Evolutionary conservation across 2,888 invertebrate species (phyloP).

Genomic region (Tuberolachnus salignus): DNA sequence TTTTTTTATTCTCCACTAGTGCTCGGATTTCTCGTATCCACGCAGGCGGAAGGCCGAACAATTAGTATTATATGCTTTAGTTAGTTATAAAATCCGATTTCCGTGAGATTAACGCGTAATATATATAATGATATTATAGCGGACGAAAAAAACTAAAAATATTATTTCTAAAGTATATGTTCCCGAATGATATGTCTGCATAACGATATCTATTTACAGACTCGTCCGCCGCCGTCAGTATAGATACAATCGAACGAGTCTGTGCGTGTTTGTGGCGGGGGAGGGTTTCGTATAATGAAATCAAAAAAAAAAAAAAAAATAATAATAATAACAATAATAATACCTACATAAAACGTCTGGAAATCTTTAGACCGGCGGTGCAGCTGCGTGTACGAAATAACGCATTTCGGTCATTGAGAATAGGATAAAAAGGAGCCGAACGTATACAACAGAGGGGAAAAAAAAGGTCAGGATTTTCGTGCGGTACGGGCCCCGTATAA

Average conservation of each 20-base stretch:
- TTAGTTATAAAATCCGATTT: conserved; percentile 19
- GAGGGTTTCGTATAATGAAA: conserved; percentile 7
- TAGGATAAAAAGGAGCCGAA: conserved; percentile 44
- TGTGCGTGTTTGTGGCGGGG: conserved; percentile 7
- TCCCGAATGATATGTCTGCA: background rate
- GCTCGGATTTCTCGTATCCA: background rate
- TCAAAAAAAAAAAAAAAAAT: background rate
- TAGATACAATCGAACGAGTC: conserved; percentile 30
- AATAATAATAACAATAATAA: too few relatives aligned
- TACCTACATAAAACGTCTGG: background rate
- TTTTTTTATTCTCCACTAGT: background rate
- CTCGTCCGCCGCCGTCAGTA: background rate
- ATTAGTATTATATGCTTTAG: background rate
- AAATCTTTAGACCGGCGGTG: conserved; percentile 24
- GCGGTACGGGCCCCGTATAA: conserved; percentile 2
- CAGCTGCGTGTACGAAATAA: conserved; percentile 35
- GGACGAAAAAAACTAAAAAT: conserved; percentile 1
- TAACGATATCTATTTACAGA: background rate
- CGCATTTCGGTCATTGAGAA: conserved; percentile 23
- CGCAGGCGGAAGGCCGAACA: background rate
- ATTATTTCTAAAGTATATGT: background rate
- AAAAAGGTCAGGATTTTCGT: conserved; percentile 43
- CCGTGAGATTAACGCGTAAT: background rate
- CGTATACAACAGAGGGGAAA: conserved; percentile 6
- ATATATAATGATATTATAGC: background rate